phyloP scores from a whole-genome alignment of 2,113 vertebrate genomes.

The Percina caprodes region DNA sequence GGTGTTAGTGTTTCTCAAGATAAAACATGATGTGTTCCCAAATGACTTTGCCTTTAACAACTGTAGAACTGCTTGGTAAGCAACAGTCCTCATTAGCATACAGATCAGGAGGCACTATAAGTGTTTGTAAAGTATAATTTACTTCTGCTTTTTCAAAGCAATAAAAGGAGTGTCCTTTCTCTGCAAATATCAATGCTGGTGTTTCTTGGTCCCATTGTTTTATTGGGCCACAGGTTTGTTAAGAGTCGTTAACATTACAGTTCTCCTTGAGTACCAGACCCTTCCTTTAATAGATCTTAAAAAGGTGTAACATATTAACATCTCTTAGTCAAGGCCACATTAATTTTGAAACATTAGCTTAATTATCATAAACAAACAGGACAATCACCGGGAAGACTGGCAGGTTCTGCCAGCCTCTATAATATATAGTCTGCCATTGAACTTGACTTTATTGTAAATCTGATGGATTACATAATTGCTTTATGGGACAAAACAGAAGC shows the following conservation, averaged over 20 bases:
- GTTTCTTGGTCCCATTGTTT: slow-evolving; percentile 13
- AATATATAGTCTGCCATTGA: slow-evolving; percentile 32
- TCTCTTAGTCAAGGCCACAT: slow-evolving; percentile 21
- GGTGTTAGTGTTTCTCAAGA: slow-evolving; percentile 41
- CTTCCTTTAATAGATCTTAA: slow-evolving; percentile 40
- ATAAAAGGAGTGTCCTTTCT: slow-evolving; percentile 49
- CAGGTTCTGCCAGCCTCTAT: slow-evolving; percentile 15
- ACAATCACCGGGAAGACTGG: slow-evolving; percentile 28
- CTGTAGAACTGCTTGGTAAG: slow-evolving; percentile 62
- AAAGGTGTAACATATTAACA: slow-evolving; percentile 44
- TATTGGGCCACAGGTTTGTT: slow-evolving; percentile 42
- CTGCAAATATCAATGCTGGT: slow-evolving; percentile 29
- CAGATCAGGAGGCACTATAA: slow-evolving; percentile 62
- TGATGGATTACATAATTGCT: slow-evolving; percentile 58
- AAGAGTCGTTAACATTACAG: slow-evolving; percentile 45
- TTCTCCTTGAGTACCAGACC: slow-evolving; percentile 27
- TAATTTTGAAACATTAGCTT: slow-evolving; percentile 46
- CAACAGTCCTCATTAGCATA: slow-evolving; percentile 61
- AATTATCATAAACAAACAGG: slow-evolving; percentile 57
- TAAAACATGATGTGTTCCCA: slow-evolving; percentile 49
- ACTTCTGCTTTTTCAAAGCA: slow-evolving; percentile 39
- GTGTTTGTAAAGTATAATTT: slow-evolving; percentile 63
- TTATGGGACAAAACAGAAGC: slow-evolving; percentile 32
- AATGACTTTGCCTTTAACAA: slow-evolving; percentile 64
- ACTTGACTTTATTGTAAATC: slow-evolving; percentile 54